Evolutionary conservation across 2,888 invertebrate species (phyloP), one percentile per base, ranked within the genome.

Genomic region (Deroplatys truncata): DNA sequence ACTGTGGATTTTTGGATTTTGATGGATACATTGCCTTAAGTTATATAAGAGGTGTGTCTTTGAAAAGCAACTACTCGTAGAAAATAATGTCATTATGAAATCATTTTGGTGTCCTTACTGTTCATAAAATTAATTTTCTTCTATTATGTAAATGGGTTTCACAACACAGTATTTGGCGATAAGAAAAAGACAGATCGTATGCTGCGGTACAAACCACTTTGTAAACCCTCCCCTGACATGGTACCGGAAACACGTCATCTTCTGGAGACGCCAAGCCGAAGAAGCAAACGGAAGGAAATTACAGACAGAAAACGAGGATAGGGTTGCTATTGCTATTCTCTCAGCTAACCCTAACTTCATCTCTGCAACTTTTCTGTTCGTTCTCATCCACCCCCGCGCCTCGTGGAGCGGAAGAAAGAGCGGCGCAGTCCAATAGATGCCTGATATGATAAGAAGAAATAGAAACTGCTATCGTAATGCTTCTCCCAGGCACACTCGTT

Each of bases 241-340:
- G 83, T 83, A 87, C 87, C 83, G 87, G 87, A 87, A 87, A 43
- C 82, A 83, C 83, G 87, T 87, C 87, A 87, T 87, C 87, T 87
- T 87, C 87, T 87, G 83, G 87, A 87, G 87, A 82, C 83, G 87
- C 85, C 85, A 85, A 28, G 85, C 85, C 85, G 35, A 85, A 85
- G 56, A 4, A 28, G 35, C 83, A 87, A 87, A 87, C 87, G 87
- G 87, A 87, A 87, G 87, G 87, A 87, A 87, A 87, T 87, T 87
- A 87, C 87, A 87, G 87, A 72, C 56, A 56, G 56, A 56, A 56
- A 87, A 82, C 28, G 82, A n/a, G 28, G 87, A 87, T 87, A 82
- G 82, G 83, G 87, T 87, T 87, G 82, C 87, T 87, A 35, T 87
- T 83, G 35, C 87, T 82, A 87, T 87, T 87, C 83, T 87, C 82